phyloP scores from a whole-genome alignment of 2,888 invertebrate species.

The Sinopyrophorus schimmeli region DNA sequence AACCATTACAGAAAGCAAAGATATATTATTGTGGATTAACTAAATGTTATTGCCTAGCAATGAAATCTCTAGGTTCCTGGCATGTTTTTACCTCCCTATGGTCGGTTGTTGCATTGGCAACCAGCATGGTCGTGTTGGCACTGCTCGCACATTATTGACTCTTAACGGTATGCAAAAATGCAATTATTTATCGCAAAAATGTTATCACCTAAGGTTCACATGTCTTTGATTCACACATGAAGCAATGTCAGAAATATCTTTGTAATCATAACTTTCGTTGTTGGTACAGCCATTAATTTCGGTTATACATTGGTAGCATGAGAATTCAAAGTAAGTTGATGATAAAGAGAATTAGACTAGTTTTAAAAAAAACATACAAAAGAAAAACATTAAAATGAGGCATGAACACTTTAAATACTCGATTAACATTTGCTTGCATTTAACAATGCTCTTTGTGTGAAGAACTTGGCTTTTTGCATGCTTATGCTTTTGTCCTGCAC shows the following conservation, averaged over 20 bases:
- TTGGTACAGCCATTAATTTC: conserved; percentile 4
- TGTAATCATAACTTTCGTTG: conserved; percentile 2
- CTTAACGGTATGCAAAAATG: conserved; percentile 49
- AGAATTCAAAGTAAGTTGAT: conserved; percentile 12
- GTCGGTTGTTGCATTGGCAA: conserved; percentile 56
- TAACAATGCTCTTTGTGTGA: conserved; percentile 47
- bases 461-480: conserved; percentile 43
- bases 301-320: conserved; percentile 9
- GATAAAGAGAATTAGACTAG: background rate
- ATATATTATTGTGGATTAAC: conserved; percentile 43
- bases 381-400: conserved; percentile 47
- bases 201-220: conserved; percentile 1
- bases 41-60: conserved; percentile 47
- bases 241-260: background rate
- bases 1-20: conserved; percentile 25
- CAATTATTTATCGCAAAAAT: conserved; percentile 28
- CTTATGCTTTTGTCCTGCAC: conserved; percentile 31
- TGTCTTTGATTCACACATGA: conserved; percentile 4
- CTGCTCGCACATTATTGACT: conserved; percentile 55
- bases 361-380: too few species aligned
- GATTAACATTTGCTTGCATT: conserved; percentile 43
- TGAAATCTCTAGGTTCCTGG: conserved; percentile 51
- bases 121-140: conserved; percentile 57
- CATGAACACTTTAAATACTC: conserved; percentile 40
- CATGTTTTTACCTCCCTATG: conserved; percentile 56